A percentile compares a stretch with the other conserved stretches of the same genome.
Evolutionary conservation across 2,797 vertebrate species (phyloP).

Genomic region (Avahi laniger): DNA sequence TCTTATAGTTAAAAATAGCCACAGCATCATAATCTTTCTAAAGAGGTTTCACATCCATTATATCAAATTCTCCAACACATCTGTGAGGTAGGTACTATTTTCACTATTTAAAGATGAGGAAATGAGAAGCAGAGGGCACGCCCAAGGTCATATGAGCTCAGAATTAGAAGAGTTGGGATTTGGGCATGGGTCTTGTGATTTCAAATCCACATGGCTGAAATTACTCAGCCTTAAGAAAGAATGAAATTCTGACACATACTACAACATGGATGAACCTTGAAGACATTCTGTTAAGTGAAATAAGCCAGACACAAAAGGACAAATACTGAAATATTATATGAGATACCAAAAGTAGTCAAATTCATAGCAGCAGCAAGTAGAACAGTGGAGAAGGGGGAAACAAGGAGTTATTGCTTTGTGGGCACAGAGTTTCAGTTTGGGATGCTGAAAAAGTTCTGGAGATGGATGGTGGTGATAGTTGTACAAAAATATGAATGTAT

Average conservation of each 20-base stretch:
- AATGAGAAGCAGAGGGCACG: conserved; percentile 35
- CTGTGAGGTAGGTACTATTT: conserved; percentile 54
- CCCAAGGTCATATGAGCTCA: conserved; percentile 51
- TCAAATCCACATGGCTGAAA: not conserved
- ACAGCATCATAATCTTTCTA: conserved; percentile 47
- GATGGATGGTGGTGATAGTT: not conserved
- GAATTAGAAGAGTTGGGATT: not conserved
- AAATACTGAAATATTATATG: not conserved
- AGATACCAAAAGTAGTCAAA: not conserved
- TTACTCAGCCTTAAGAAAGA: conserved; percentile 2
- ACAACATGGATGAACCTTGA: not conserved
- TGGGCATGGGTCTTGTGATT: not conserved
- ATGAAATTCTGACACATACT: not conserved
- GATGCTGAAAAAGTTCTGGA: not conserved
- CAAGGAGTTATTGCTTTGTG: not conserved
- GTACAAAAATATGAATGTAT: not conserved
- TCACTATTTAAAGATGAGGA: conserved; percentile 63
- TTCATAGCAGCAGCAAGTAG: not conserved
- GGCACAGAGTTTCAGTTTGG: not conserved
- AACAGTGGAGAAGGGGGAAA: not conserved
- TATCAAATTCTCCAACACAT: conserved; percentile 24
- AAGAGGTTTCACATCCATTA: conserved; percentile 73
- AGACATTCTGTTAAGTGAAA: not conserved
- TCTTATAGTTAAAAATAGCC: conserved; percentile 62
- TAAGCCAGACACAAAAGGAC: not conserved